Base-by-base conservation (phyloP, 2,888 invertebrate species). In the Cosmorhoe ocellata region DNA sequence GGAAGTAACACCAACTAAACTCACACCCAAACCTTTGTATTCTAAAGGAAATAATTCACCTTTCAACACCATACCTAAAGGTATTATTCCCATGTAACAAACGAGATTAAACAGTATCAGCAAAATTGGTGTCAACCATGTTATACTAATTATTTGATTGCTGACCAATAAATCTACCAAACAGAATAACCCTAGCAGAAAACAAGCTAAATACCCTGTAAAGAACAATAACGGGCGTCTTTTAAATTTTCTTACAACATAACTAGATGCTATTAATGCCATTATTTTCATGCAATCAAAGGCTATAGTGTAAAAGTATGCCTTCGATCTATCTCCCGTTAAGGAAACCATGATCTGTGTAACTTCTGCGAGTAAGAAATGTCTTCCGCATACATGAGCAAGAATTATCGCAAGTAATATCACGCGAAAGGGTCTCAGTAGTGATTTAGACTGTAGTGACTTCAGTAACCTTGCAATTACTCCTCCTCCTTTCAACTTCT, bases 1-100 rank as follows among this genome's bases (percentile, higher is more conserved):
- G 1, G 51, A 54, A 3, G 51, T 32, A 0, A 58, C 41, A 3
- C 67, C 66, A 47, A 24, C 58, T 31, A 38, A 48, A 58, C 36
- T 36, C 7, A 36, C 36, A 12, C 44, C 36, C 45, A 60, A 52
- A 8, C 57, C 56, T 38, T 71, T 73, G 6, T 68, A 50, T 27
- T 73, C 67, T 13, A 69, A 43, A 1, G 72, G 72, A 43, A 57
- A 64, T 37, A 70, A 56, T 56, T 72, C 74, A 0, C 61, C 43
- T 30, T 44, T 44, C 0, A 44, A 22, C 9, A 44, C 36, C 34
- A 44, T 44, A 1, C n/a, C 2, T 12, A 36, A 3, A 22, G 44
- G 44, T 12, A 44, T 44, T 6, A 44, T 18, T 22, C 44, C 44
- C 12, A 36, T 12, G 28, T 30, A 44, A 28, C 44, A 44, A 9